Conservation (phyloP, 2,113 vertebrate genomes). For the Geococcyx californianus region DNA sequence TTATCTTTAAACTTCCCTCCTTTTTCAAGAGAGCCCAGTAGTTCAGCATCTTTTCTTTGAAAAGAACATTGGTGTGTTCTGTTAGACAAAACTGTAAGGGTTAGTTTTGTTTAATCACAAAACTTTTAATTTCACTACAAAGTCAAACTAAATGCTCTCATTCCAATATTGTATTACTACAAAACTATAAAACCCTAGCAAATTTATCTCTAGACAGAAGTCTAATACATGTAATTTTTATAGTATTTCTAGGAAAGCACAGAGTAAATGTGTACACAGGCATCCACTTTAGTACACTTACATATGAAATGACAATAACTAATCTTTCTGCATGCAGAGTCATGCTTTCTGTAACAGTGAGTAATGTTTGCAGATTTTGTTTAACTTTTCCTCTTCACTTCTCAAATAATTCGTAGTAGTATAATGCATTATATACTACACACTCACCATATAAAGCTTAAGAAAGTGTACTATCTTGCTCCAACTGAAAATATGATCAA, state of each 20-base stretch:
- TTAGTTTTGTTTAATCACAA: not conserved
- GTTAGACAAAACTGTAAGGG: not conserved
- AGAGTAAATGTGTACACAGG: not conserved
- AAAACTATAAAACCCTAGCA: not conserved
- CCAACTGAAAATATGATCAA: not conserved
- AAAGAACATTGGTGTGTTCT: not conserved
- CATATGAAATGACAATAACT: not conserved
- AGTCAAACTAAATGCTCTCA: not conserved
- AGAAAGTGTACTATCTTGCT: not conserved
- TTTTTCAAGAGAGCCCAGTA: not conserved
- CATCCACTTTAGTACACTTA: not conserved
- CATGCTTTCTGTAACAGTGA: not conserved
- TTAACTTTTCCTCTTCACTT: not conserved
- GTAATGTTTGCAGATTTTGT: not conserved
- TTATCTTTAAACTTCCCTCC: not conserved
- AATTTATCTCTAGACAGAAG: not conserved
- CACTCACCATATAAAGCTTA: not conserved
- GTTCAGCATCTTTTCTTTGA: not conserved
- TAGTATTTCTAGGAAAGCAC: not conserved
- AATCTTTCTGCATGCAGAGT: not conserved
- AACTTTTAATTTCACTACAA: not conserved
- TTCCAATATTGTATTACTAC: not conserved
- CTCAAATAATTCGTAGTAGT: not conserved
- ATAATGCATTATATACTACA: not conserved
- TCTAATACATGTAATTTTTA: not conserved